These are phyloP conservation scores for Onychostruthus taczanowskii DNA, from an alignment of 2,113 vertebrate species.

Conservation along the genomic window DNA sequence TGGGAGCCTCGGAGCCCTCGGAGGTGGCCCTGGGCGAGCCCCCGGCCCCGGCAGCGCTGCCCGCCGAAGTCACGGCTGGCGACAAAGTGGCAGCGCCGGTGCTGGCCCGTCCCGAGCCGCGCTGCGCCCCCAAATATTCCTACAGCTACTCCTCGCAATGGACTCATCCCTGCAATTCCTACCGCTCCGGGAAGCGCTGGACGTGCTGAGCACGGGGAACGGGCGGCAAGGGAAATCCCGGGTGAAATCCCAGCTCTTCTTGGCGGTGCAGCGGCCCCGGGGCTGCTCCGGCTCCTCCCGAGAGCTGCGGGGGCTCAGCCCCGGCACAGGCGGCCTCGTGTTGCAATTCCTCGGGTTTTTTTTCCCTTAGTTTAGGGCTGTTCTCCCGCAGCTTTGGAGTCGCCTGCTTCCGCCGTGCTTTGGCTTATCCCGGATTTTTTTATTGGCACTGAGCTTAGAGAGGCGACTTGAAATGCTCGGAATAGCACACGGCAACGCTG, in stretches of 20 bases:
- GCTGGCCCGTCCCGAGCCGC: background rate
- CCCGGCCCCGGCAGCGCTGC: background rate
- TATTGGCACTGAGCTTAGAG: background rate
- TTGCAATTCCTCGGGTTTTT: background rate
- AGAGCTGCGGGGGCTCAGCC: background rate
- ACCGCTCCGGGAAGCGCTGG: slow-evolving; percentile 15
- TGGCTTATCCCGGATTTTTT: background rate
- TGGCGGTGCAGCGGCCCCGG: too few relatives aligned
- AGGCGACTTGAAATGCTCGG: background rate
- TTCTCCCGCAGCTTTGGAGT: background rate
- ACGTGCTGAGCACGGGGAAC: background rate
- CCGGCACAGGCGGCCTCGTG: background rate
- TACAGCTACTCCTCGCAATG: slow-evolving; percentile 57
- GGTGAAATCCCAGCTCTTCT: background rate
- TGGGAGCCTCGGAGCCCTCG: background rate
- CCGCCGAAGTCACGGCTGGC: fast-evolving
- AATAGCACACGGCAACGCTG: background rate
- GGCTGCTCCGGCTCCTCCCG: background rate
- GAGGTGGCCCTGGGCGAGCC: background rate
- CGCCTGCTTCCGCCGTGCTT: background rate
- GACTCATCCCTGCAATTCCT: slow-evolving; percentile 46
- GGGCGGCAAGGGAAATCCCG: background rate
- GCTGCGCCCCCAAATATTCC: slow-evolving; percentile 21
- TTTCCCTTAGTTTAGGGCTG: background rate
- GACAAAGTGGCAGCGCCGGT: background rate